Conservation (phyloP, 2,797 vertebrate species). For the Chelon auratus region DNA sequence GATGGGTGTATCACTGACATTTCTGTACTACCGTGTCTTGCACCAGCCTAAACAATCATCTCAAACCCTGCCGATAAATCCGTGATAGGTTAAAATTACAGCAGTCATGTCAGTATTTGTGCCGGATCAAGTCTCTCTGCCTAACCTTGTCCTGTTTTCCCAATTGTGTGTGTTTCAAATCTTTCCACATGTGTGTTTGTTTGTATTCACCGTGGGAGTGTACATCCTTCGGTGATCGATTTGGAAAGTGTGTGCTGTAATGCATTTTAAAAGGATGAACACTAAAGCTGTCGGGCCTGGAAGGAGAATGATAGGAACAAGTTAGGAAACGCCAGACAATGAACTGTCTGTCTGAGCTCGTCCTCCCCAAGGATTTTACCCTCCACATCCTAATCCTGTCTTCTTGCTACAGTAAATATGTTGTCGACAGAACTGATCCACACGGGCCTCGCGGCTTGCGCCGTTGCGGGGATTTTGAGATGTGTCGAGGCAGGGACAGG, state of each 20-base stretch:
- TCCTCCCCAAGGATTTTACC: conserved; percentile 37
- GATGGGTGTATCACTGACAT: too few relatives aligned
- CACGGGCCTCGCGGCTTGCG: not conserved
- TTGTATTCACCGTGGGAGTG: conserved; percentile 9
- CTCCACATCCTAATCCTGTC: conserved; percentile 22
- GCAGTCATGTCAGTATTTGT: not conserved
- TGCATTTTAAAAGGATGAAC: conserved; percentile 67
- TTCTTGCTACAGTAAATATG: conserved; percentile 33
- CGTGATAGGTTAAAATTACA: too few relatives aligned
- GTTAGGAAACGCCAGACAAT: conserved; percentile 39
- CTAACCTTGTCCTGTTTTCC: not conserved
- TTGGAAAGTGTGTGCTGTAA: conserved; percentile 48
- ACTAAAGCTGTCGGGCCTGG: conserved; percentile 52
- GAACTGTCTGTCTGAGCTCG: conserved; percentile 17
- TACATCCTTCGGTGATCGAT: conserved; percentile 62
- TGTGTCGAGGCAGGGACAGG: conserved; percentile 16
- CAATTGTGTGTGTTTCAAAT: conserved; percentile 3
- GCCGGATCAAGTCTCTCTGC: not conserved
- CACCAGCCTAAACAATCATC: too few relatives aligned
- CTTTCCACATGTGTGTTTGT: not conserved
- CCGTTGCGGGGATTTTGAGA: conserved; percentile 23
- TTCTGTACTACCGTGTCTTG: too few relatives aligned
- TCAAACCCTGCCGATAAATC: too few relatives aligned
- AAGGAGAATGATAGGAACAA: conserved; percentile 49
- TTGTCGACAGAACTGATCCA: conserved; percentile 30